Base-by-base conservation (phyloP, 2,888 invertebrate genomes). In the Lycia hirtaria region DNA sequence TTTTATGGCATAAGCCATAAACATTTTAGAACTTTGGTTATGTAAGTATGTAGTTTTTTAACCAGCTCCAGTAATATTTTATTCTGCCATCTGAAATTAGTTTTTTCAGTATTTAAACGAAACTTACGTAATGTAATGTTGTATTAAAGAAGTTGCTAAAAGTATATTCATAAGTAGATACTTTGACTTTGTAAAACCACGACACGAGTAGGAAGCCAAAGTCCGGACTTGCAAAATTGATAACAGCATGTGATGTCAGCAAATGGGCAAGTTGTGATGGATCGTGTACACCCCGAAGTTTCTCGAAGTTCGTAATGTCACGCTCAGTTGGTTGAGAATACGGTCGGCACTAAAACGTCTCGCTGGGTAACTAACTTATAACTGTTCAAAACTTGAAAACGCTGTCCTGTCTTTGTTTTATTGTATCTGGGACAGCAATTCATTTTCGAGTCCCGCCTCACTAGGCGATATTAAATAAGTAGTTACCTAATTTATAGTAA, bases 191-290 rank as follows among this genome's bases (percentile, higher is more conserved):
- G 17, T 15, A 24, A 24, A 41, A 41, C 40, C 28, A 32, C 4
- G 5, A 43, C 26, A 17, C 9, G 28, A 15, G 14, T 24, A 26
- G 12, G 28, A 32, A 44, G 9, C 37, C 12, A 17, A 53, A 37
- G 3, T 32, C 26, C 19, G 6, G 33, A 54, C 32, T 54, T 32
- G 24, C 26, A 49, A 30, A 55, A 49, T 49, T 49, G 49, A 37
- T 35, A 55, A 20, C 17, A 55, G 35, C 50, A 40, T 32, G 43
- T 49, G 56, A 50, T 44, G 45, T 56, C 37, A 50, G 50, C 45
- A 24, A 56, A 56, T 56, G 45, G 56, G 38, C 32, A 56, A 56
- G 50, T 56, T 56, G 38, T 50, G 40, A 51, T 32, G 38, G 56
- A 51, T 51, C 44, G 50, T 45, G 45, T 32, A 35, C 24, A 12